A percentile compares a stretch with the other conserved stretches of the same genome.
phyloP scores from a whole-genome alignment of 2,113 vertebrate species.

The Physeter macrocephalus region DNA sequence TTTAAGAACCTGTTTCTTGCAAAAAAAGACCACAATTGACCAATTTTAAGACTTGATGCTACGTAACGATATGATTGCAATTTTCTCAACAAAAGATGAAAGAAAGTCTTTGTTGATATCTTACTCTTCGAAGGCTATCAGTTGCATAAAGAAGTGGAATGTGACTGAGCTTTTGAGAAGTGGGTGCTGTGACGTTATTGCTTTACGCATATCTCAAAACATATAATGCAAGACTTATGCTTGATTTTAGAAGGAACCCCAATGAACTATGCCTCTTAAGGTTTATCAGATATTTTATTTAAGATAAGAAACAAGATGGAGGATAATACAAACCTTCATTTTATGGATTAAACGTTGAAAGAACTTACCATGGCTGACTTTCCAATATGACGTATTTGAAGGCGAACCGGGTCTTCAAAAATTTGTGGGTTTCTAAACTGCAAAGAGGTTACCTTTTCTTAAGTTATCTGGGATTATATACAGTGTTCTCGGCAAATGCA shows the following conservation, averaged over 20 bases:
- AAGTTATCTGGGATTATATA: background rate
- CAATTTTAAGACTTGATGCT: constrained; percentile 28
- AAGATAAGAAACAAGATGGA: background rate
- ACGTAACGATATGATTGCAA: background rate
- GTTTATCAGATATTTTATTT: background rate
- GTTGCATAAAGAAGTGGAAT: background rate
- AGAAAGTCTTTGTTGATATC: background rate
- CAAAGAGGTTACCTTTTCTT: background rate
- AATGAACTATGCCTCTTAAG: background rate
- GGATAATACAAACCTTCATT: background rate
- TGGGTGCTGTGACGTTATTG: background rate
- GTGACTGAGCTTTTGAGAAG: background rate
- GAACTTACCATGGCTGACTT: background rate
- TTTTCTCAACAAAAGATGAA: constrained; percentile 22
- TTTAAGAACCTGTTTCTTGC: background rate
- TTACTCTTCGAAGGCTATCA: background rate
- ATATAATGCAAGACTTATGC: background rate
- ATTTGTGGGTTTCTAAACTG: background rate
- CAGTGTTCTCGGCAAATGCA: background rate
- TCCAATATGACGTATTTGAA: background rate
- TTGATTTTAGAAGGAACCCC: background rate
- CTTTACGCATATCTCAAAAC: background rate
- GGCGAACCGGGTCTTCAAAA: background rate
- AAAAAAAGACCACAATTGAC: background rate
- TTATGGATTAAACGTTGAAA: background rate